Base-by-base conservation (phyloP, 1,140 invertebrate species). In the Bombus affinis region DNA sequence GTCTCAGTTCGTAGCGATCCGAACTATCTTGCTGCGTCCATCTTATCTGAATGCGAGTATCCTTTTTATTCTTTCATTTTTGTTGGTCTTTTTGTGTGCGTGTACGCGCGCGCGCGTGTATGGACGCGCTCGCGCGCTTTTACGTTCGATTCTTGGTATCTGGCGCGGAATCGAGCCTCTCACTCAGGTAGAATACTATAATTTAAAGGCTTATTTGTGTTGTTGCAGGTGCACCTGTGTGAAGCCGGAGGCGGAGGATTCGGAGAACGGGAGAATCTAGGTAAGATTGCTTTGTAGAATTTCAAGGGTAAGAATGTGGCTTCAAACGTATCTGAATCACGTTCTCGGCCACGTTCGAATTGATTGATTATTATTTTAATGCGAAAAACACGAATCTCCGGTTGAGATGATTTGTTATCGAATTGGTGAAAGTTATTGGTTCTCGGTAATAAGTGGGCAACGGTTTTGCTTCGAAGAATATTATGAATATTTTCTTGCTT, bases 191-290 rank as follows among this genome's bases (percentile, higher is more conserved):
- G 82, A 53, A 73, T 75, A 57, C 39, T 39, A 44, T 82, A 75
- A 82, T 86, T 59, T 75, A 76, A 71, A 85, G 86, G 57, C 44
- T 79, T 62, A 73, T 87, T 83, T 89, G 22, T 57, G 42, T 86
- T 57, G 89, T 93, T 92, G 39, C 91, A 93, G 92, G 88, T 90
- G 85, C 57, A 89, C 65, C 73, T 73, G 75, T 86, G 65, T 79
- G 77, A 88, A 88, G 88, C 87, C 88, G 89, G 86, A 91, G 92
- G 85, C 86, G 85, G 92, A 90, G 90, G 92, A 91, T 91, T 89
- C 88, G 89, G 88, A 88, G 91, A 90, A 89, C 88, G 90, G 90
- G 88, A 92, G 87, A 91, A 93, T 94, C 88, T 93, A 94, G 93
- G 93, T 93, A 87, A 87, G 81, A 74, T 83, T 66, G 28, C 18